These are phyloP conservation scores for Phalloptychus januarius DNA, from an alignment of 2,797 vertebrate species.

Conservation along the genomic window DNA sequence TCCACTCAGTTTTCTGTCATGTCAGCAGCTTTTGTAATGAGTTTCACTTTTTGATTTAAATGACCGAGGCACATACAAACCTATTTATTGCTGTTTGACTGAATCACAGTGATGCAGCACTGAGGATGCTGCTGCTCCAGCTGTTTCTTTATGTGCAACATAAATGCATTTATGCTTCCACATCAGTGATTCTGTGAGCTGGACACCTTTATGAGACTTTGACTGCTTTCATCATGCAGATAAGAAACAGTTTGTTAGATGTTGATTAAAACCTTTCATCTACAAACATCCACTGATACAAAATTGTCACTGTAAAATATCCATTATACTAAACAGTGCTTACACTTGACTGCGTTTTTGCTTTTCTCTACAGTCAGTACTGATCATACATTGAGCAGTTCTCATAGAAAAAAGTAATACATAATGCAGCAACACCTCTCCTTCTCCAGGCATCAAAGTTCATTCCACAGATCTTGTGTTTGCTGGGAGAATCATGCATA, in stretches of 20 bases:
- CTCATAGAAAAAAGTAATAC: constrained; percentile 15
- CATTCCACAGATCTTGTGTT: constrained; percentile 1
- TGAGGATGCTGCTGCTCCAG: not conserved
- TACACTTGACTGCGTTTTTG: constrained; percentile 4
- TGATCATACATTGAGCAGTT: constrained; percentile 17
- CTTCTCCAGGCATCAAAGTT: constrained; percentile 23
- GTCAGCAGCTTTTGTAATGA: not conserved
- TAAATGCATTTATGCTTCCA: not conserved
- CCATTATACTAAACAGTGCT: not conserved
- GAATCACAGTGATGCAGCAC: not conserved
- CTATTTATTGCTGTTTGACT: not conserved
- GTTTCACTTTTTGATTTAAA: not conserved
- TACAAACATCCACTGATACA: too few species aligned
- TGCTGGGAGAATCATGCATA: constrained; percentile 10
- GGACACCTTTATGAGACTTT: not conserved
- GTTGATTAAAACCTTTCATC: not conserved
- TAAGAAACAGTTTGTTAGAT: not conserved
- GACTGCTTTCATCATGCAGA: not conserved
- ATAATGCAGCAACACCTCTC: constrained; percentile 19
- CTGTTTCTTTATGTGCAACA: not conserved
- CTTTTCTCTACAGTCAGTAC: constrained; percentile 16
- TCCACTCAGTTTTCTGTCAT: not conserved
- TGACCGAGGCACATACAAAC: not conserved
- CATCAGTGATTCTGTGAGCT: not conserved
- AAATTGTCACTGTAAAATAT: not conserved